Evolutionary conservation across 2,888 invertebrate genomes (phyloP).

Genomic region (Drosophila melanosoma): DNA sequence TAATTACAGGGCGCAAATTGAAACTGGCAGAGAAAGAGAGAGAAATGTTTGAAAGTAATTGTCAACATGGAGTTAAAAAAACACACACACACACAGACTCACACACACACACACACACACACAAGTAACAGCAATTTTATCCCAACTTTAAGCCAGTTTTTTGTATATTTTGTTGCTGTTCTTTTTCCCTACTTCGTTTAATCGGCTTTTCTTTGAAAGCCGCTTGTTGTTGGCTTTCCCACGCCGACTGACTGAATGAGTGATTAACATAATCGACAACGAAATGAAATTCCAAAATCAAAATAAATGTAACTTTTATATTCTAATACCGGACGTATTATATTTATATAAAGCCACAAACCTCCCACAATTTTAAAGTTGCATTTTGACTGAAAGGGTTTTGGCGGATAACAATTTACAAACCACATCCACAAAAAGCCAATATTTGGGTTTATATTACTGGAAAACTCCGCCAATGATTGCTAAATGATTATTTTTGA

Average conservation of each 20-base stretch:
- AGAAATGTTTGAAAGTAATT: constrained; percentile 40
- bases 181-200: constrained; percentile 11
- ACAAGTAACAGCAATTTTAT: constrained; percentile 6
- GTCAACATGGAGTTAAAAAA: constrained; percentile 30
- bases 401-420: neutral
- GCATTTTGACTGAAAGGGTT: neutral
- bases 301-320: constrained; percentile 35
- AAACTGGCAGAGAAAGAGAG: constrained; percentile 13
- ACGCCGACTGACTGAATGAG: constrained; percentile 33
- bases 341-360: neutral
- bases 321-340: neutral
- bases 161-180: constrained; percentile 5
- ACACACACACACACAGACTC: neutral
- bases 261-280: constrained; percentile 57
- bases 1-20: constrained; percentile 30
- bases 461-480: neutral
- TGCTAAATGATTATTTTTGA: constrained; percentile 21
- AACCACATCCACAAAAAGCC: too few relatives aligned
- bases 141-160: constrained; percentile 24
- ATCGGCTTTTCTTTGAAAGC: constrained; percentile 39
- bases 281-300: constrained; percentile 19
- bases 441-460: too few relatives aligned
- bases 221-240: constrained; percentile 45
- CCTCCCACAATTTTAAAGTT: neutral
- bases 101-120: neutral